A percentile compares a stretch with the other conserved stretches of the same genome.
These are phyloP conservation scores for Andrena praecox DNA, from an alignment of 2,888 invertebrate genomes.

Conservation along the genomic window DNA sequence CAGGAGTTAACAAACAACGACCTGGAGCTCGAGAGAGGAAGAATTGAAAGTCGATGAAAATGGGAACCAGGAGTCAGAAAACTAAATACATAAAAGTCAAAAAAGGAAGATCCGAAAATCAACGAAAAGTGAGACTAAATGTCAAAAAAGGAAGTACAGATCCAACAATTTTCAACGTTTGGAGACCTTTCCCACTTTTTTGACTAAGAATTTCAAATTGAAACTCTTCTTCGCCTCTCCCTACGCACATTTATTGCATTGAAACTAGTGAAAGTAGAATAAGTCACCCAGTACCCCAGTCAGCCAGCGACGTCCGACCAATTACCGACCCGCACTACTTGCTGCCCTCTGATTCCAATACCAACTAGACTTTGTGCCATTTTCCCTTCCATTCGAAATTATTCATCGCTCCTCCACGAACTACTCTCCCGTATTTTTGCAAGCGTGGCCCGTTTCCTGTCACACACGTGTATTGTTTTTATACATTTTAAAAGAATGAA, in stretches of 20 bases:
- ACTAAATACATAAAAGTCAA: too few species aligned
- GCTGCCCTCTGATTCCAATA: too few species aligned
- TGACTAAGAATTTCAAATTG: background rate
- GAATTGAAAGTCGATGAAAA: too few species aligned
- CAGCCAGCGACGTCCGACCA: background rate
- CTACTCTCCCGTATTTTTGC: background rate
- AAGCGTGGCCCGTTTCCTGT: background rate
- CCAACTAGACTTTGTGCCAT: background rate
- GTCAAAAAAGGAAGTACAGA: too few species aligned
- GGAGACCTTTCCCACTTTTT: background rate
- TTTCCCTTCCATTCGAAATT: background rate
- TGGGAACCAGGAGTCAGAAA: too few species aligned
- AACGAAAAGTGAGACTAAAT: too few species aligned
- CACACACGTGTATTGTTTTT: background rate
- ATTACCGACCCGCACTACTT: constrained; percentile 6
- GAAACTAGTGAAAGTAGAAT: background rate
- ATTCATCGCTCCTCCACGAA: background rate
- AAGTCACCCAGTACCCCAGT: background rate
- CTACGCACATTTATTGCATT: background rate
- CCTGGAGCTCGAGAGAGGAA: too few species aligned
- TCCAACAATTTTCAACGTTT: too few species aligned
- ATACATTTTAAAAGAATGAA: background rate
- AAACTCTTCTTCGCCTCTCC: background rate
- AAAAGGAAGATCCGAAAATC: too few species aligned
- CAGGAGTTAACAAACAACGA: too few species aligned